phyloP scores from a whole-genome alignment of 2,113 vertebrate species.

The Cervus canadensis region DNA sequence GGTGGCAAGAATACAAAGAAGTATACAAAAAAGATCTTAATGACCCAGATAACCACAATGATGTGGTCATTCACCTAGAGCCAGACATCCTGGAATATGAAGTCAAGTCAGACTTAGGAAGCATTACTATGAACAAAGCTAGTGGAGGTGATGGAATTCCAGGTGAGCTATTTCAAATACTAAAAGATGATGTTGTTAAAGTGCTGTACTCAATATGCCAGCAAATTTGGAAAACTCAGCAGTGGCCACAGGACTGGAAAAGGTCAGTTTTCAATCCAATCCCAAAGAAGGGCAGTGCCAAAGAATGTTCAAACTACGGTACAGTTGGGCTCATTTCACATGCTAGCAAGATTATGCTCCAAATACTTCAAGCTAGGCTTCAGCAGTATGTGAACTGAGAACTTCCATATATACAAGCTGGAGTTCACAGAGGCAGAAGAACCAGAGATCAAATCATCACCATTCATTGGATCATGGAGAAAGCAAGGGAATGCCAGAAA shows the following conservation, averaged over 20 bases:
- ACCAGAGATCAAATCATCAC: not conserved
- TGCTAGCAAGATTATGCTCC: not conserved
- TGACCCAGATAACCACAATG: not conserved
- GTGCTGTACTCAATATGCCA: not conserved
- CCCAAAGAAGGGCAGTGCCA: not conserved
- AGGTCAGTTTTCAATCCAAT: not conserved
- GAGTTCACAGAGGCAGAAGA: not conserved
- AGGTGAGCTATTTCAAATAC: not conserved
- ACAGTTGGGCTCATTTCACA: not conserved
- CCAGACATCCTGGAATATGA: not conserved
- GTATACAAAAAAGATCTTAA: not conserved
- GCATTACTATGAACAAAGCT: not conserved
- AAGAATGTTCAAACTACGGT: not conserved
- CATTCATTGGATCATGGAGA: not conserved
- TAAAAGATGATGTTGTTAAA: not conserved
- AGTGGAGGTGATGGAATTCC: not conserved
- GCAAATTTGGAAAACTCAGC: not conserved
- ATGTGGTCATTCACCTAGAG: not conserved
- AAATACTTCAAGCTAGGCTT: not conserved
- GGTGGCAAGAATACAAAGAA: not conserved
- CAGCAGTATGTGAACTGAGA: not conserved
- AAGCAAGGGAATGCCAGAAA: not conserved
- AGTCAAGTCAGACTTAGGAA: not conserved
- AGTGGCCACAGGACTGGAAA: not conserved
- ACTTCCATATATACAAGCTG: not conserved